Percentiles rank a stretch among this genome's conserved stretches.
These are phyloP conservation scores for Antedon mediterranea DNA, from an alignment of 53 echinoderm and acorn worm species.

Conservation along the genomic window DNA sequence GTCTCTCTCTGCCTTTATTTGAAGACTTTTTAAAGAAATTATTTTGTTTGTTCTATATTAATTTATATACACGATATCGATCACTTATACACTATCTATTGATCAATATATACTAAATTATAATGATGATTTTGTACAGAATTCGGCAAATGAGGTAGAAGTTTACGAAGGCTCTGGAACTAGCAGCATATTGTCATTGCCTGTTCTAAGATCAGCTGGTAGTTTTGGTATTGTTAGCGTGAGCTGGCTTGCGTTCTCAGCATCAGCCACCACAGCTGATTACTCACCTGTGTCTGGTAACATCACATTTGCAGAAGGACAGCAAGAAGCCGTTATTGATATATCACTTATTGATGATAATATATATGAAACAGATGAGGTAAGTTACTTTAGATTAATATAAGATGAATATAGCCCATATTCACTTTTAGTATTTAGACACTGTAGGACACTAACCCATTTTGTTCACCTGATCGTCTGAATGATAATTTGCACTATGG, in stretches of 20 bases:
- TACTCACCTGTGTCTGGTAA: constrained; percentile 82
- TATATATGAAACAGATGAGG: constrained; percentile 85
- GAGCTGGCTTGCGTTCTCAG: constrained; percentile 76
- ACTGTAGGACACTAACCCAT: no score
- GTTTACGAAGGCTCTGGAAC: constrained; percentile 95
- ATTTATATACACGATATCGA: neutral
- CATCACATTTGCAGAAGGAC: constrained; percentile 68
- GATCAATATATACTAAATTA: no score
- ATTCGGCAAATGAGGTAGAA: constrained; percentile 79
- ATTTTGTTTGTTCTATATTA: neutral
- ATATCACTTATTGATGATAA: constrained; percentile 80
- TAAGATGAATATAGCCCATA: no score
- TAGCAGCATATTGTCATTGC: constrained; percentile 50
- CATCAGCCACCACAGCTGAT: constrained; percentile 61
- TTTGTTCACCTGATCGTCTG: no score
- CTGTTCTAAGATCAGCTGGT: constrained; percentile 47
- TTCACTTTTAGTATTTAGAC: no score
- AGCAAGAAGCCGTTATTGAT: constrained; percentile 74
- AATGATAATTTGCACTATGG: no score
- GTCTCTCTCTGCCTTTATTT: neutral
- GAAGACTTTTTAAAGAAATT: no score
- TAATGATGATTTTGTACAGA: constrained; percentile 28
- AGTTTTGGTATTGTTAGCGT: constrained; percentile 51
- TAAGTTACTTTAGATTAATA: constrained; percentile 6
- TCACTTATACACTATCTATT: neutral